phyloP scores from a whole-genome alignment of 1,140 invertebrate species.

The Sitophilus oryzae region DNA sequence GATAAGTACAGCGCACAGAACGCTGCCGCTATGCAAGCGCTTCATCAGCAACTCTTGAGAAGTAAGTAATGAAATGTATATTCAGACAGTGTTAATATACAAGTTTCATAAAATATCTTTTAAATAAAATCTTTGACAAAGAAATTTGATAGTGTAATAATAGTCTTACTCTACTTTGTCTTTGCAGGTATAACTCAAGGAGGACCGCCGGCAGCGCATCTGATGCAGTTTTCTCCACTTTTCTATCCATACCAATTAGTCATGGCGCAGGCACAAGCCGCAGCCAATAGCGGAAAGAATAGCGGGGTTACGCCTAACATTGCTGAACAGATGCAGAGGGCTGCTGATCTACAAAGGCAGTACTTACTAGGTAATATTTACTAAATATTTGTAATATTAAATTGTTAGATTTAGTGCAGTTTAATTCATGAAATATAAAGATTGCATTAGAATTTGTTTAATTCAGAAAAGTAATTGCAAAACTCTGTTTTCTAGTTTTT shows the following conservation, averaged over 20 bases:
- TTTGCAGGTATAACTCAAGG: slow-evolving; percentile 41
- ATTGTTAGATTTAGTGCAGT: neutral
- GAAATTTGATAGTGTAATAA: no score
- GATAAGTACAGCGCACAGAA: slow-evolving; percentile 59
- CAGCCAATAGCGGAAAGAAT: slow-evolving; percentile 45
- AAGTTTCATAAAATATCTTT: no score
- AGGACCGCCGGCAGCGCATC: slow-evolving; percentile 62
- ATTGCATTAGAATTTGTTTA: no score
- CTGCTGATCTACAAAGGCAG: slow-evolving; percentile 86
- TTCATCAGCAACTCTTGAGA: slow-evolving; percentile 71
- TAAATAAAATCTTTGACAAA: no score
- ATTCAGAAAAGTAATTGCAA: no score
- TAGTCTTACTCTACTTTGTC: no score
- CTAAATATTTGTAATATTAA: neutral
- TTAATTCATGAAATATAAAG: no score
- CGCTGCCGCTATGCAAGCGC: slow-evolving; percentile 71
- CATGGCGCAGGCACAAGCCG: slow-evolving; percentile 54
- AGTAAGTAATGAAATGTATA: no score
- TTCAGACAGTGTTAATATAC: no score
- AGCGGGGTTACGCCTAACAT: slow-evolving; percentile 47
- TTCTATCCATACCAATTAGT: slow-evolving; percentile 78
- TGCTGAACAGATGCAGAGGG: slow-evolving; percentile 66
- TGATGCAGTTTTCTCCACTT: slow-evolving; percentile 78
- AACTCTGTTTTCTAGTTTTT: no score
- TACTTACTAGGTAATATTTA: slow-evolving; percentile 62